Conservation (phyloP, 1,140 invertebrate genomes). For the Maconellicoccus hirsutus region DNA sequence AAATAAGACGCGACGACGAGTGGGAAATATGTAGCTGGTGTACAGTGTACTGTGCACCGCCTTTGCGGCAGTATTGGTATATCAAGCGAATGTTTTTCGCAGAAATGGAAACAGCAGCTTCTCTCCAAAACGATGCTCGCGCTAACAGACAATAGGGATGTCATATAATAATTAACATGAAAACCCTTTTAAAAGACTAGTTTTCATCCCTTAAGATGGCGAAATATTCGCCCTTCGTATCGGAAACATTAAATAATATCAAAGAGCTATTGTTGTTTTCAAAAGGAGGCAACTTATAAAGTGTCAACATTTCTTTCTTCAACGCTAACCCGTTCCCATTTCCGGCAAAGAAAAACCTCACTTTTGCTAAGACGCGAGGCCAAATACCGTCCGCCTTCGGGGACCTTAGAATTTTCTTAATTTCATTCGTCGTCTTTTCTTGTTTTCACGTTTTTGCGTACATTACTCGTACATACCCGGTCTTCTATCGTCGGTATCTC, state of each 20-base stretch:
- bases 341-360: neutral
- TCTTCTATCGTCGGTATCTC: too few relatives aligned
- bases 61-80: too few relatives aligned
- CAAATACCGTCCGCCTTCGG: too few relatives aligned
- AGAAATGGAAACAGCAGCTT: neutral
- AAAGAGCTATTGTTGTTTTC: slow-evolving; percentile 4
- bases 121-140: neutral
- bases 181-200: slow-evolving; percentile 9
- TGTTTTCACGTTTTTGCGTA: too few relatives aligned
- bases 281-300: neutral
- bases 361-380: neutral
- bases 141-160: neutral
- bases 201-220: slow-evolving; percentile 3
- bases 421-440: too few relatives aligned
- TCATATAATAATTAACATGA: slow-evolving; percentile 6
- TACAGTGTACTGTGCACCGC: too few relatives aligned
- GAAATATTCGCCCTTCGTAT: neutral
- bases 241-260: slow-evolving; percentile 9
- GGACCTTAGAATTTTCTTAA: too few relatives aligned
- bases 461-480: too few relatives aligned
- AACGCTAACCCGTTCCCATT: neutral
- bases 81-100: too few relatives aligned
- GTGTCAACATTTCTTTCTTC: neutral
- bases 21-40: too few relatives aligned
- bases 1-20: too few relatives aligned